Evolutionary conservation across 2,797 vertebrate species (phyloP).

Genomic region (Myiotriccus ornatus): DNA sequence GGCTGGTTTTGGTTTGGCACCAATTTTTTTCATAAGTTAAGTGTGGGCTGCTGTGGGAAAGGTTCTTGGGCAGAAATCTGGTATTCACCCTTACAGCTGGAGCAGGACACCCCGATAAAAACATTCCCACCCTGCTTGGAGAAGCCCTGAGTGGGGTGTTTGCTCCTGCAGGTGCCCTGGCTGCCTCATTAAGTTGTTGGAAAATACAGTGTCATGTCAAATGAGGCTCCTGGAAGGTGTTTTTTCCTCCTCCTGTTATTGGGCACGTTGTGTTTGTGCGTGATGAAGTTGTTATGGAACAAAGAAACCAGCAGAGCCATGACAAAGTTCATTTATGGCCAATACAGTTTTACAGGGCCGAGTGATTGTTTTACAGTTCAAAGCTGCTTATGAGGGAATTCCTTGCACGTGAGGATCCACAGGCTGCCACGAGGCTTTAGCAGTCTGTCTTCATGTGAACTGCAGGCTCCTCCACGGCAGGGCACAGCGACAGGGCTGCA

Average conservation of each 20-base stretch:
- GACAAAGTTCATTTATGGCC: conserved; percentile 28
- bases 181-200: neutral
- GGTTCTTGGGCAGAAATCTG: neutral
- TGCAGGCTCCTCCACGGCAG: conserved; percentile 11
- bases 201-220: neutral
- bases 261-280: conserved; percentile 26
- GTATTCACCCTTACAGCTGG: neutral
- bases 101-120: neutral
- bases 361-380: conserved; percentile 65
- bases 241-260: conserved; percentile 2
- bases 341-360: conserved; percentile 9
- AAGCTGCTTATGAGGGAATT: conserved; percentile 60
- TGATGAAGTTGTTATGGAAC: conserved; percentile 35
- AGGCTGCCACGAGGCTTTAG: neutral
- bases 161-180: neutral
- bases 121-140: neutral
- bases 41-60: neutral
- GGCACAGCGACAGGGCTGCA: neutral
- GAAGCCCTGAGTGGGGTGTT: neutral
- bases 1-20: neutral
- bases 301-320: conserved; percentile 33
- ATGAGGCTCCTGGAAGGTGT: neutral
- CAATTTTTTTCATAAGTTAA: neutral
- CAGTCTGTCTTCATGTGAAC: neutral
- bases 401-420: conserved; percentile 7